Evolutionary conservation across 2,888 invertebrate species (phyloP).

Genomic region (Creontiades dilutus): DNA sequence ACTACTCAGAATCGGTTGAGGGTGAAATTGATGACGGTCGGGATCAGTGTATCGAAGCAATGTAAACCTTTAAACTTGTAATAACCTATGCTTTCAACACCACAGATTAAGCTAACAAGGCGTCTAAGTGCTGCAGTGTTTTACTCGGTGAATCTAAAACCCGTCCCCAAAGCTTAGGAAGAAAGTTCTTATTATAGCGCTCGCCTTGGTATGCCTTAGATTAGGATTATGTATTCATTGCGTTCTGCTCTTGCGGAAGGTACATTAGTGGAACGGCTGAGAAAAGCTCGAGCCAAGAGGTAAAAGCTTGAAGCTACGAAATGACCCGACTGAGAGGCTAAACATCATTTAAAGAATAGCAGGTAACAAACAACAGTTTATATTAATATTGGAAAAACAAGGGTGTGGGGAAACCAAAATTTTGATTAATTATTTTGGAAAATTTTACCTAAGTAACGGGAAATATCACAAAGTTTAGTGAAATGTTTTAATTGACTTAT

Average conservation of each 20-base stretch:
- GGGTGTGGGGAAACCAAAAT: too few relatives aligned
- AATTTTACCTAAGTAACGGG: too few relatives aligned
- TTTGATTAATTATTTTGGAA: too few relatives aligned
- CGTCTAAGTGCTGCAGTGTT: neutral
- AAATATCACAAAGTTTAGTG: too few relatives aligned
- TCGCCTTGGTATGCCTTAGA: neutral
- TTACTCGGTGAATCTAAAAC: neutral
- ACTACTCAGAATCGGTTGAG: too few relatives aligned
- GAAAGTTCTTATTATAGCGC: neutral
- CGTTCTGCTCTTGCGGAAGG: constrained; percentile 1
- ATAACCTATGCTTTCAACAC: neutral
- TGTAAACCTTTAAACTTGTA: neutral
- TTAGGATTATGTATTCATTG: constrained; percentile 1
- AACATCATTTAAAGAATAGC: neutral
- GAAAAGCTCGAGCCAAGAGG: neutral
- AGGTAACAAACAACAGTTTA: too few relatives aligned
- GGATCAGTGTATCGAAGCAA: neutral
- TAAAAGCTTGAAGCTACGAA: neutral
- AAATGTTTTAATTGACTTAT: too few relatives aligned
- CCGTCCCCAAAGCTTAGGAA: neutral
- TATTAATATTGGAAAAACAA: too few relatives aligned
- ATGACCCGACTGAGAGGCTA: neutral
- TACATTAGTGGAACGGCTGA: neutral
- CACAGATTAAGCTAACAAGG: neutral
- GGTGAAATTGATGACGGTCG: too few relatives aligned